Conservation (phyloP, 1,140 invertebrate species). For the Hyles euphorbiae region DNA sequence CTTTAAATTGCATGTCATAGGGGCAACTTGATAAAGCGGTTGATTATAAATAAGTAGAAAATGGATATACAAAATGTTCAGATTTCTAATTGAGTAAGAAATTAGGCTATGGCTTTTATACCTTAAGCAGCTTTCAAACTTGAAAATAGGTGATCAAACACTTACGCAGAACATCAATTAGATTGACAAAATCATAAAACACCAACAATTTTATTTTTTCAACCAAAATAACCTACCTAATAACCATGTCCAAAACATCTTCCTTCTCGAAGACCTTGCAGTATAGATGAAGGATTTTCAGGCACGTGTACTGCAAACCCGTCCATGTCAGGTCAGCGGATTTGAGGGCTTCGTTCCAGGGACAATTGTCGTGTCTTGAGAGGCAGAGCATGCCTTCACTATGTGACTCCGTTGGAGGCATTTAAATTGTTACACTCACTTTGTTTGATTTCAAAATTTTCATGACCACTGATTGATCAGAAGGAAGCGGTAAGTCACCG, state of each 20-base stretch:
- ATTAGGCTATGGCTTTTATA: too few relatives aligned
- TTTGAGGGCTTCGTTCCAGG: conserved; percentile 74
- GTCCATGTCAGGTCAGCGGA: conserved; percentile 81
- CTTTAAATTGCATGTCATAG: too few relatives aligned
- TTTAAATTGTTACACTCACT: conserved; percentile 39
- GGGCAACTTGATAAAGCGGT: too few relatives aligned
- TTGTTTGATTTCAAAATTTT: conserved; percentile 11
- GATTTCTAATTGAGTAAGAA: too few relatives aligned
- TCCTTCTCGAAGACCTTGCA: conserved; percentile 89
- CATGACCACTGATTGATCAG: background rate
- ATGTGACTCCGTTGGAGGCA: conserved; percentile 63
- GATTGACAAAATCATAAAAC: too few relatives aligned
- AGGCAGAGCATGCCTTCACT: conserved; percentile 76
- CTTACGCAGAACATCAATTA: too few relatives aligned
- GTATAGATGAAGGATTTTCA: conserved; percentile 87
- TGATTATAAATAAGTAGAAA: too few relatives aligned
- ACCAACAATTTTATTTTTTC: too few relatives aligned
- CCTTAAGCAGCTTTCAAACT: too few relatives aligned
- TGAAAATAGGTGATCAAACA: too few relatives aligned
- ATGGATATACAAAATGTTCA: too few relatives aligned
- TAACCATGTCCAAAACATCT: conserved; percentile 85
- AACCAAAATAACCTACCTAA: conserved; percentile 78
- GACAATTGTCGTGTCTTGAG: conserved; percentile 76
- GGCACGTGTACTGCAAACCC: conserved; percentile 85
- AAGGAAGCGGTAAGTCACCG: too few relatives aligned